Conservation (phyloP, 2,888 invertebrate species). For the Flabesymbios commensalis region DNA sequence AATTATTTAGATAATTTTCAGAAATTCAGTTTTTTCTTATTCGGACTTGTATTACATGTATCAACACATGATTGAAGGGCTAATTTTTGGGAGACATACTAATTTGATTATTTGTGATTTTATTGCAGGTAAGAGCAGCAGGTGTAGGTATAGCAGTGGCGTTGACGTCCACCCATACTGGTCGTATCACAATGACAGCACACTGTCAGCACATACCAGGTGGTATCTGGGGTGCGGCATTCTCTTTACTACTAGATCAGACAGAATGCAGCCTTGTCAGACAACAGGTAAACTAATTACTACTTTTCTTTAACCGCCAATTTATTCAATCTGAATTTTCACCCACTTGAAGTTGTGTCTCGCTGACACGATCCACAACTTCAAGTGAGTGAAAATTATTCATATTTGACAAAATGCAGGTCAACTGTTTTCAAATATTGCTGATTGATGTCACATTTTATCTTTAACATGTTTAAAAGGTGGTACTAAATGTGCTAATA, state of each 20-base stretch:
- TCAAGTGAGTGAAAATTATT: no score
- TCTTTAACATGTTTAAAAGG: no score
- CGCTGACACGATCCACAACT: no score
- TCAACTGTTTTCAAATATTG: no score
- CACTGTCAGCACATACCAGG: conserved; percentile 58
- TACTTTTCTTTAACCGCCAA: no score
- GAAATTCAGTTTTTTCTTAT: background rate
- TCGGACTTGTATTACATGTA: background rate
- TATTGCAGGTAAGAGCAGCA: conserved; percentile 53
- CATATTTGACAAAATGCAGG: no score
- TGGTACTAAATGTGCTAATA: no score
- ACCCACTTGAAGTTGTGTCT: no score
- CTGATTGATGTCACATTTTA: no score
- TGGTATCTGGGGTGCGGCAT: conserved; percentile 58
- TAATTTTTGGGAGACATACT: no score
- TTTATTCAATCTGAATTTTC: no score
- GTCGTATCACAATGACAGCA: conserved; percentile 50
- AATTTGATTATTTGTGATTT: background rate
- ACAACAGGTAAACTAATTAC: conserved; percentile 54
- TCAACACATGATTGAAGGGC: no score
- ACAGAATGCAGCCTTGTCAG: conserved; percentile 58
- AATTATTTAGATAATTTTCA: background rate
- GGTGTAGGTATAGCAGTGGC: conserved; percentile 57
- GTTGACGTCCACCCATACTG: conserved; percentile 52
- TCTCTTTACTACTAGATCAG: conserved; percentile 55